A percentile compares a stretch with the other conserved stretches of the same genome.
Conservation (phyloP, 2,113 vertebrate genomes). For the Pimephales promelas region DNA sequence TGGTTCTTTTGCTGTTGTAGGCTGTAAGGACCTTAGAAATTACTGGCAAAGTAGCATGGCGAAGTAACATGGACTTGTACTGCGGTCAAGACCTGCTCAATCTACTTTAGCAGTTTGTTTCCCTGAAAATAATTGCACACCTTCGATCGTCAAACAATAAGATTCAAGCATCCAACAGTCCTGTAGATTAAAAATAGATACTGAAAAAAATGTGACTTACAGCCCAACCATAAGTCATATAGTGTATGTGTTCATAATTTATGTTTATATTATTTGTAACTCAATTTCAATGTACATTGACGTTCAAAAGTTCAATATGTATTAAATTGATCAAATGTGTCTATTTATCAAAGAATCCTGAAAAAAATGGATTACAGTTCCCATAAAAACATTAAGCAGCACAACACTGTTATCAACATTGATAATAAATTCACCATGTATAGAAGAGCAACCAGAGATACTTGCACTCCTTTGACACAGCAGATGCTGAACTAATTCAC, state of each 20-base stretch:
- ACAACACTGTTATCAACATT: too few species aligned
- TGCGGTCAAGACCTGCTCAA: too few species aligned
- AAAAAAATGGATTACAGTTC: background rate
- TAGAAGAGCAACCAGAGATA: conserved; percentile 22
- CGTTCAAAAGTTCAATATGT: background rate
- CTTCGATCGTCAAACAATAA: too few species aligned
- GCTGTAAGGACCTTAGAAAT: too few species aligned
- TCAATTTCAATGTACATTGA: background rate
- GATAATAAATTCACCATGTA: background rate
- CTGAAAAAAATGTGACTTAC: background rate
- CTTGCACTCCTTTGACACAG: conserved; percentile 14
- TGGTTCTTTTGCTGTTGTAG: too few species aligned
- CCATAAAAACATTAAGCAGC: background rate
- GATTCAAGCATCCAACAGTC: too few species aligned
- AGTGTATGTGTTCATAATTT: background rate
- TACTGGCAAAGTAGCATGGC: too few species aligned
- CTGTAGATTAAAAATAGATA: background rate
- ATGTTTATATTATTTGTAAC: background rate
- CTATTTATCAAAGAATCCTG: background rate
- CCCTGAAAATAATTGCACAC: too few species aligned
- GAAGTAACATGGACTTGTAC: too few species aligned
- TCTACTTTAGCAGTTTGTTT: too few species aligned
- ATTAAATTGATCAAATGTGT: background rate
- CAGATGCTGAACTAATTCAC: conserved; percentile 45
- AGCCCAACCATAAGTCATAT: background rate